Conservation (phyloP, 2,888 invertebrate genomes). For the Anodontia alba region DNA sequence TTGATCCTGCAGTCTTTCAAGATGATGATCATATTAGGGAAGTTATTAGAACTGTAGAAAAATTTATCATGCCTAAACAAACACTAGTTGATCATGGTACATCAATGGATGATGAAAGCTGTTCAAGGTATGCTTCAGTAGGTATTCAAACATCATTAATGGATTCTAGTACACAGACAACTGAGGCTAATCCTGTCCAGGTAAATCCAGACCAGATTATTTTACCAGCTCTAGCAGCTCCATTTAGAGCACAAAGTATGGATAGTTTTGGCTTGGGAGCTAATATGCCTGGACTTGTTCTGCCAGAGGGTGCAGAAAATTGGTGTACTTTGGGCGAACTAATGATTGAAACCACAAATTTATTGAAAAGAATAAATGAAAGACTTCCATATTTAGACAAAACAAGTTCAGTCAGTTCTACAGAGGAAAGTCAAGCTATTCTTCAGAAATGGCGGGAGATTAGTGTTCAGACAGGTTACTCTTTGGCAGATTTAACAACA, state of each 20-base stretch:
- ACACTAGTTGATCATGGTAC: slow-evolving; percentile 46
- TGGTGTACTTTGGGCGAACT: slow-evolving; percentile 71
- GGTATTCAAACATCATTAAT: slow-evolving; percentile 50
- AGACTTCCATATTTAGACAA: slow-evolving; percentile 56
- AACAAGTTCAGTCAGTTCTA: slow-evolving; percentile 35
- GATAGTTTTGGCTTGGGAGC: slow-evolving; percentile 50
- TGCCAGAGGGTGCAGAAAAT: slow-evolving; percentile 64
- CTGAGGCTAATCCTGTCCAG: neutral
- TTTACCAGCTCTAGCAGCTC: slow-evolving; percentile 60
- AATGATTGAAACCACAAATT: slow-evolving; percentile 71
- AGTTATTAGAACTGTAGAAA: slow-evolving; percentile 57
- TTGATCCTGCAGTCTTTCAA: slow-evolving; percentile 19
- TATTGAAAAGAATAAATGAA: slow-evolving; percentile 66
- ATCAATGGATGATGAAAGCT: slow-evolving; percentile 39
- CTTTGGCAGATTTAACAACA: slow-evolving; percentile 59
- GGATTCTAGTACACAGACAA: slow-evolving; percentile 51
- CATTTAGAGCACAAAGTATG: slow-evolving; percentile 62
- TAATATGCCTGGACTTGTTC: slow-evolving; percentile 38
- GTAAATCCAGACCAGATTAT: slow-evolving; percentile 38
- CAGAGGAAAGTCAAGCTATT: slow-evolving; percentile 52
- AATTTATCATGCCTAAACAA: slow-evolving; percentile 52
- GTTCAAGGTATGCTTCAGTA: slow-evolving; percentile 39
- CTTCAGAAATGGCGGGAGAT: slow-evolving; percentile 52
- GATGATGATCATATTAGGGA: slow-evolving; percentile 46
- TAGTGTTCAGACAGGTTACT: slow-evolving; percentile 68